Conservation (phyloP, 2,888 invertebrate species). For the Cenopis cana region DNA sequence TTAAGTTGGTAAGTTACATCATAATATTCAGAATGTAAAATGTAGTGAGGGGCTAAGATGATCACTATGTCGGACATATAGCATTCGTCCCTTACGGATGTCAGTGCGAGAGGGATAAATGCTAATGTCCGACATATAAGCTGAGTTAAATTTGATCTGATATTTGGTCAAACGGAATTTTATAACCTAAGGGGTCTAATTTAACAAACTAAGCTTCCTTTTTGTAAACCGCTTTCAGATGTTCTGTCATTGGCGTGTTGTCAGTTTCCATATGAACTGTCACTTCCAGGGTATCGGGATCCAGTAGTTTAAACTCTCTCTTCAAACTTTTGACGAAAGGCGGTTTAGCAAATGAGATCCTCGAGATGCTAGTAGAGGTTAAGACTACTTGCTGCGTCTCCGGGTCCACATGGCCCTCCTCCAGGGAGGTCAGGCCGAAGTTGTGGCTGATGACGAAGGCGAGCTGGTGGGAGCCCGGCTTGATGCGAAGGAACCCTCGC, state of each 20-base stretch:
- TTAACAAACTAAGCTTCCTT: conserved; percentile 54
- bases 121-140: no score
- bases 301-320: conserved; percentile 66
- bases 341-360: conserved; percentile 82
- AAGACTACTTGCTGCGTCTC: conserved; percentile 75
- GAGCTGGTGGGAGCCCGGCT: conserved; percentile 81
- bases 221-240: conserved; percentile 81
- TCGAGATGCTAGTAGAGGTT: conserved; percentile 73
- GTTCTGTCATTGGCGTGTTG: conserved; percentile 80
- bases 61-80: no score
- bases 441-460: conserved; percentile 86
- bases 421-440: conserved; percentile 85
- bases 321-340: conserved; percentile 80
- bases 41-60: no score
- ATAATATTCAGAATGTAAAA: no score
- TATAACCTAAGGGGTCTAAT: neutral
- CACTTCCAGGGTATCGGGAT: conserved; percentile 70
- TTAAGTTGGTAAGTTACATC: no score
- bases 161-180: no score
- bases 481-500: conserved; percentile 85
- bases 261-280: conserved; percentile 83
- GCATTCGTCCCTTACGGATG: no score
- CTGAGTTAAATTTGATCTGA: no score
- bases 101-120: no score
- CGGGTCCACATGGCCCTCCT: conserved; percentile 82